Base-by-base conservation (phyloP, 2,888 invertebrate genomes). In the Seira musarum region DNA sequence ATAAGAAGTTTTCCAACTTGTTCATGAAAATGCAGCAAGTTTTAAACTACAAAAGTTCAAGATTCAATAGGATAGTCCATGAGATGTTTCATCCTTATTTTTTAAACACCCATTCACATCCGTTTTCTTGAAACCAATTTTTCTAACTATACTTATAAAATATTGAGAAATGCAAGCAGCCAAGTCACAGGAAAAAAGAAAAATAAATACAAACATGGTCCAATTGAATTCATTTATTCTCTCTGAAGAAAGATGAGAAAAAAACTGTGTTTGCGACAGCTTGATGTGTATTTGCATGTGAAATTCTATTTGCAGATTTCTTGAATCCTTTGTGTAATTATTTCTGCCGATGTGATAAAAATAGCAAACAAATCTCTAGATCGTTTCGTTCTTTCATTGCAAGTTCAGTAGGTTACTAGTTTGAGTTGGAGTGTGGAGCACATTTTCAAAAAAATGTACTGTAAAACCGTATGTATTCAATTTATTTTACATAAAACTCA, bases 181-280 rank as follows among this genome's bases (percentile, higher is more conserved):
- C 8, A 30, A 30, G 30, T 8, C 8, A 30, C 30, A 30, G 30
- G 30, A 22, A 22, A 21, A 61, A 15, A 19, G 13, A 13, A 8
- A 30, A 2, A 30, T 30, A 2, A 49, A 49, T 49, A 49, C 15
- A 49, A 49, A 49, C 49, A 49, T 49, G 49, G 17, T 49, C 13
- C 49, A 49, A 49, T n/a, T n/a, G n/a, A n/a, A n/a, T 49, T 49
- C 49, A 49, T 49, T 49, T 49, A 49, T 49, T 49, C 17, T 49
- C 49, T 49, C 15, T 8, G 49, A n/a, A 49, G 49, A 49, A n/a
- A 49, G 49, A 49, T 15, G n/a, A n/a, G n/a, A n/a, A n/a, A n/a
- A n/a, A n/a, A 49, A 8, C 30, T 8, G 49, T 49, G 49, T 49
- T 30, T 49, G 49, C 6, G 30, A 30, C 30, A 30, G 30, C 30